Evolutionary conservation across 2,113 vertebrate genomes (phyloP), one percentile per base, ranked within the genome.

Genomic region (Zosterops hypoxanthus): DNA sequence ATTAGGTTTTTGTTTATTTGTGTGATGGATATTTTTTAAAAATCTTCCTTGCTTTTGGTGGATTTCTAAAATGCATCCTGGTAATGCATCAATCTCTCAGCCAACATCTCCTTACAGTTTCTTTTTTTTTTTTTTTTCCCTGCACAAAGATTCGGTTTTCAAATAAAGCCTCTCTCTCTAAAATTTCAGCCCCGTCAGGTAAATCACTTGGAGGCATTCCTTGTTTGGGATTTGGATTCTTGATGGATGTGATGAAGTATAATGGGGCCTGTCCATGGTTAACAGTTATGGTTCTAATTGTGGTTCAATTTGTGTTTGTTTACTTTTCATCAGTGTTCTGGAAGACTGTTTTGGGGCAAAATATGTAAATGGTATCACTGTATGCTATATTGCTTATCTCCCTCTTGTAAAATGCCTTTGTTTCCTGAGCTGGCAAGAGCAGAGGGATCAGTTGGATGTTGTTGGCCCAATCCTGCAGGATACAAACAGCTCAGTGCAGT

Each of bases 1-100:
- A 89, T 95, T 95, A 91, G 88, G 86, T 96, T 98, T 97, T 97
- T 97, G 95, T 97, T 97, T 97, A 91, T 96, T 97, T 97, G 90
- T 19, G 82, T 5, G 53, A 92, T 88, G 92, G 77, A 39, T 91
- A 55, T 82, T 92, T 85, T 73, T 77, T 42, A 33, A 24, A 91
- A 91, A 82, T 82, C 59, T 49, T 91, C 56, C 77, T 96, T 95
- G 49, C 64, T 93, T 93, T 91, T 50, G 53, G 79, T 80, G 56
- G 85, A 52, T 96, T 96, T 97, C 82, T 89, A 88, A 93, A 90
- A 92, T 34, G 29, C 52, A 72, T 76, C 39, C 53, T 69, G 66
- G 66, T 73, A 85, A 75, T 31, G 72, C 46, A 80, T 68, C 6
- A 17, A 22, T 95, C 95, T 96, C 52, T 95, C 91, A 88, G 77